Evolutionary conservation across 2,797 vertebrate species (phyloP).

Genomic region (Chlorospingus semifuscus): DNA sequence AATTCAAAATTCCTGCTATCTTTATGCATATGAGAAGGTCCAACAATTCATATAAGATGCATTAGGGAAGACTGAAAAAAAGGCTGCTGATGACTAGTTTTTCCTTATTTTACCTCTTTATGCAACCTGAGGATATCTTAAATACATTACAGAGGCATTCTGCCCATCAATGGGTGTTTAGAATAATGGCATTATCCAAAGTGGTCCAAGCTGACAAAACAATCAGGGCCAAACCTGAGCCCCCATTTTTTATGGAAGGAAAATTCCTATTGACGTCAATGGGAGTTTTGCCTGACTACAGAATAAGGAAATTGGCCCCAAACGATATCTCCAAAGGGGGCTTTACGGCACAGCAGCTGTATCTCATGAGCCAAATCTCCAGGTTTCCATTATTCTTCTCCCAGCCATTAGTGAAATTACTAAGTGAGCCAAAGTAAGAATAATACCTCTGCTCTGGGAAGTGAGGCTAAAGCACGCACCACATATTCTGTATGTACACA

Average conservation of each 20-base stretch:
- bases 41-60: neutral
- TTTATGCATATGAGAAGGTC: neutral
- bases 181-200: neutral
- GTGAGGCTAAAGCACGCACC: neutral
- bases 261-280: conserved; percentile 52
- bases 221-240: conserved; percentile 1
- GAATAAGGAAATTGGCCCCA: conserved; percentile 37
- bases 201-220: neutral
- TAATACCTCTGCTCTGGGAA: neutral
- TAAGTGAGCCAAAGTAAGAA: conserved; percentile 3
- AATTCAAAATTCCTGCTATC: conserved; percentile 8
- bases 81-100: neutral
- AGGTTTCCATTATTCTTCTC: conserved; percentile 22
- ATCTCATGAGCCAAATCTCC: conserved; percentile 31
- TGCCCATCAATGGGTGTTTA: neutral
- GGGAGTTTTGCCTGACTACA: conserved; percentile 34
- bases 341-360: neutral
- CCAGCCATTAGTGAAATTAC: neutral
- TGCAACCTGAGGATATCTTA: neutral
- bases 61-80: neutral
- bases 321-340: conserved; percentile 23
- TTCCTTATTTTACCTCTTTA: neutral
- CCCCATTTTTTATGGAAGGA: neutral
- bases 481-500: neutral
- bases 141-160: neutral